Conservation (phyloP, 2,888 invertebrate species). For the Eutolmus rufibarbis region DNA sequence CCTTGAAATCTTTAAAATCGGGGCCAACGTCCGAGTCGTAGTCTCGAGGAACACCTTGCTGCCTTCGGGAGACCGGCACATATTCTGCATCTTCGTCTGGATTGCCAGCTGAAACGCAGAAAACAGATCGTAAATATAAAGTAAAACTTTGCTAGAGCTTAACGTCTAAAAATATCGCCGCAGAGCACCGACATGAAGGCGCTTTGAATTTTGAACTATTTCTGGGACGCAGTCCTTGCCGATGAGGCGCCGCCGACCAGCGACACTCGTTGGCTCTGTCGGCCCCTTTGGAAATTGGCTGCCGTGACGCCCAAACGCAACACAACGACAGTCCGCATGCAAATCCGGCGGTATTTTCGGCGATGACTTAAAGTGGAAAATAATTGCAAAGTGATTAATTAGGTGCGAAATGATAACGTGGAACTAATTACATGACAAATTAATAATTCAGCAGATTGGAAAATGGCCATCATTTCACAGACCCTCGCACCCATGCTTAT, state of each 20-base stretch:
- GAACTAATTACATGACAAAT: slow-evolving; percentile 16
- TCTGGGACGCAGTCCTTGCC: neutral
- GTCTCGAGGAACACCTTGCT: slow-evolving; percentile 40
- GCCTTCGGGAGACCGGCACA: slow-evolving; percentile 45
- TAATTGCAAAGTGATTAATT: slow-evolving; percentile 30
- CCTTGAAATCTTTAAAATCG: slow-evolving; percentile 57
- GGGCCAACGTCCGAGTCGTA: slow-evolving; percentile 50
- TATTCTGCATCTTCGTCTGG: slow-evolving; percentile 48
- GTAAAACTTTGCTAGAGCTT: neutral
- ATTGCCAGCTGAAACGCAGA: slow-evolving; percentile 39
- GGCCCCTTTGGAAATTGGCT: neutral
- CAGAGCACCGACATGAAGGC: slow-evolving; percentile 16
- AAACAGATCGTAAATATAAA: slow-evolving; percentile 7
- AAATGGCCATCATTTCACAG: neutral
- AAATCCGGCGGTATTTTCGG: neutral
- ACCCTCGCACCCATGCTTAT: neutral
- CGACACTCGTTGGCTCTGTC: neutral
- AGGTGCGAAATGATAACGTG: slow-evolving; percentile 28
- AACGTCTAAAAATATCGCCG: slow-evolving; percentile 42
- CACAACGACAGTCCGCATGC: neutral
- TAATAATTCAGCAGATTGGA: slow-evolving; percentile 37
- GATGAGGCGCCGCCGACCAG: neutral
- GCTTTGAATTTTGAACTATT: neutral
- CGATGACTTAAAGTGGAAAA: slow-evolving; percentile 27
- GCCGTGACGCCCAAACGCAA: neutral